Evolutionary conservation across 2,888 invertebrate genomes (phyloP).

Genomic region (Cephus spinipes): DNA sequence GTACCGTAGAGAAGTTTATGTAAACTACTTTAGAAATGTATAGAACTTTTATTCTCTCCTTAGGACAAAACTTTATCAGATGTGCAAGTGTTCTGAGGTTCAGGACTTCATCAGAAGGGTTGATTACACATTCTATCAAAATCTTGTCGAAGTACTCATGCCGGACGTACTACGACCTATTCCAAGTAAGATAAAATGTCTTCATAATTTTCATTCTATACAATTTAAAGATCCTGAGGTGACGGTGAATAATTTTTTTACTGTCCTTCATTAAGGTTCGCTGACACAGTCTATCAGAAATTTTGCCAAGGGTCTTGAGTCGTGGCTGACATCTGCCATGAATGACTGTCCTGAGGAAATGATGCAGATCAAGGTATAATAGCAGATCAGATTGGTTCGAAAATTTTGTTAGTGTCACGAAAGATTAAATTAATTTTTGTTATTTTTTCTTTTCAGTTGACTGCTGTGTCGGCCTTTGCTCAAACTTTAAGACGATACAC

Average conservation of each 20-base stretch:
- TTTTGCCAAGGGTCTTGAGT: conserved; percentile 93
- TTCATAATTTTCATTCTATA: conserved; percentile 2
- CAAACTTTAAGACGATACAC: conserved; percentile 96
- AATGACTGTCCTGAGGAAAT: conserved; percentile 85
- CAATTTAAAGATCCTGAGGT: not conserved
- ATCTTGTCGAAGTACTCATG: conserved; percentile 94
- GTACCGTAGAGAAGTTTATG: conserved; percentile 29
- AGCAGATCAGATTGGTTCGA: not conserved
- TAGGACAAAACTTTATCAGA: conserved; percentile 75
- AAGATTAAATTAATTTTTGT: not conserved
- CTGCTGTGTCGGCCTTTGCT: conserved; percentile 90
- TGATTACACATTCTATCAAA: conserved; percentile 95
- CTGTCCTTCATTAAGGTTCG: conserved; percentile 69
- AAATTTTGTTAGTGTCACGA: not conserved
- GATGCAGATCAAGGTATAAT: conserved; percentile 80
- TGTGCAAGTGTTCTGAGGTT: conserved; percentile 79
- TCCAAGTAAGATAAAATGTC: conserved; percentile 75
- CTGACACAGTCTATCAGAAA: conserved; percentile 93
- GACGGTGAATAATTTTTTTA: conserved; percentile 4
- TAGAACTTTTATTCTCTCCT: conserved; percentile 34
- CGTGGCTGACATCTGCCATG: conserved; percentile 86
- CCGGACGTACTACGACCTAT: conserved; percentile 96
- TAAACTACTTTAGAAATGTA: conserved; percentile 10
- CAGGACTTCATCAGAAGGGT: conserved; percentile 84
- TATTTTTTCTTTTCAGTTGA: conserved; percentile 64